A percentile compares a stretch with the other conserved stretches of the same genome.
Conservation (phyloP, 2,888 invertebrate species). For the Agrochola circellaris region DNA sequence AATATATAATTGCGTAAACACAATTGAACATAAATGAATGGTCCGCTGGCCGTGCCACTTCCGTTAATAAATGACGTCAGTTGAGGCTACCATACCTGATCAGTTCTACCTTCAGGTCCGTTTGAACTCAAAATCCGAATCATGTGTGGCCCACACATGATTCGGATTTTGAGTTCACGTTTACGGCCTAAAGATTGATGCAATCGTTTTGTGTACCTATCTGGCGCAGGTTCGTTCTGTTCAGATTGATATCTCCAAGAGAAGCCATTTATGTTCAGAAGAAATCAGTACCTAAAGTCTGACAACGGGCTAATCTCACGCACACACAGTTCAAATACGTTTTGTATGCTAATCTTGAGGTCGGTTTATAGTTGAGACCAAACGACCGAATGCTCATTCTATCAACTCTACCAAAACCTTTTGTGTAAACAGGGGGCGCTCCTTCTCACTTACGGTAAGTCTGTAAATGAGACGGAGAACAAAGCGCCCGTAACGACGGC, state of each 20-base stretch:
- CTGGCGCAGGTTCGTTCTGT: neutral
- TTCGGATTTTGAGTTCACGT: too few relatives aligned
- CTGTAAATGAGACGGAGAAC: too few relatives aligned
- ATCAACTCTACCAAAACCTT: neutral
- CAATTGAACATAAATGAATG: neutral
- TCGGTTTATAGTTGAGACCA: neutral
- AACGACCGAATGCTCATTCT: neutral
- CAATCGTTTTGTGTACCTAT: neutral
- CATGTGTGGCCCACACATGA: neutral
- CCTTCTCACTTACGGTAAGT: too few relatives aligned
- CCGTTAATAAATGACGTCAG: neutral
- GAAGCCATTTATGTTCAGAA: neutral
- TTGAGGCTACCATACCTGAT: slow-evolving; percentile 2
- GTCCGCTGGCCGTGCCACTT: neutral
- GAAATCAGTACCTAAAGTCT: neutral
- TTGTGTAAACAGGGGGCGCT: too few relatives aligned
- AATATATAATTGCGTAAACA: slow-evolving; percentile 9
- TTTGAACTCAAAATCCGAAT: too few relatives aligned
- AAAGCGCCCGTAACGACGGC: too few relatives aligned
- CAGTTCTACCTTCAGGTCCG: neutral
- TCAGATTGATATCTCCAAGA: neutral
- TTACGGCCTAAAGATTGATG: neutral
- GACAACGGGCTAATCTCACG: neutral
- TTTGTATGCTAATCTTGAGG: neutral
- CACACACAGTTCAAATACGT: neutral